Conservation (phyloP, 2,797 vertebrate genomes). For the Siniperca undulata region DNA sequence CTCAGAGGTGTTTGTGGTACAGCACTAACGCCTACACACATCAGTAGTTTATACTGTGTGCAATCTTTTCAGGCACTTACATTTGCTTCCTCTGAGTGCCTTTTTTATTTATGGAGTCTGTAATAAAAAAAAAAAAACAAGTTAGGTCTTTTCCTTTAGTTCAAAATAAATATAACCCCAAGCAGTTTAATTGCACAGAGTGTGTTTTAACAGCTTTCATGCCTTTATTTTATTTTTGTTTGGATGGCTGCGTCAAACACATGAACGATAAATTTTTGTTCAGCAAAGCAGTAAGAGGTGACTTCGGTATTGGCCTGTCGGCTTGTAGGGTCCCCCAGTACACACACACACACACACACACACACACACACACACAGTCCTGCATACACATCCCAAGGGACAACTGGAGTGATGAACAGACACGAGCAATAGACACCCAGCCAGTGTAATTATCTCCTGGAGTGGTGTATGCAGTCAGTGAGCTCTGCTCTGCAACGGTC, state of each 20-base stretch:
- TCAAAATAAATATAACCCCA: constrained; percentile 75
- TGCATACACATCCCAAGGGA: constrained; percentile 50
- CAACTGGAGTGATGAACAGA: constrained; percentile 72
- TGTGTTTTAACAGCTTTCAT: constrained; percentile 55
- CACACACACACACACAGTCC: constrained; percentile 14
- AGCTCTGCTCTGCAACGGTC: constrained; percentile 70
- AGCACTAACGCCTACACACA: constrained; percentile 41
- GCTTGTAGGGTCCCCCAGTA: constrained; percentile 37
- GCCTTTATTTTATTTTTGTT: constrained; percentile 56
- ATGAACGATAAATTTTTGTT: constrained; percentile 54
- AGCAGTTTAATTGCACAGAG: constrained; percentile 62
- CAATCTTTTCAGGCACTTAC: constrained; percentile 58
- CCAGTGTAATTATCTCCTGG: constrained; percentile 85
- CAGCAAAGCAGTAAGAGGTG: constrained; percentile 48
- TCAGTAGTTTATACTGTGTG: constrained; percentile 60
- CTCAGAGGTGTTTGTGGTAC: constrained; percentile 68
- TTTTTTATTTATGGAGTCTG: constrained; percentile 71
- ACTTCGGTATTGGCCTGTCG: constrained; percentile 43
- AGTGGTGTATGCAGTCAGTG: constrained; percentile 74
- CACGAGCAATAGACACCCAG: constrained; percentile 70
- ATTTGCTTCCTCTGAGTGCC: constrained; percentile 57
- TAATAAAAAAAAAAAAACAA: constrained; percentile 64
- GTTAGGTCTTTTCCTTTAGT: constrained; percentile 58
- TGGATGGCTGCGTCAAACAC: constrained; percentile 50
- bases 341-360: constrained; percentile 35